Base-by-base conservation (phyloP, 2,888 invertebrate species). In the Drosophila stalkeri region DNA sequence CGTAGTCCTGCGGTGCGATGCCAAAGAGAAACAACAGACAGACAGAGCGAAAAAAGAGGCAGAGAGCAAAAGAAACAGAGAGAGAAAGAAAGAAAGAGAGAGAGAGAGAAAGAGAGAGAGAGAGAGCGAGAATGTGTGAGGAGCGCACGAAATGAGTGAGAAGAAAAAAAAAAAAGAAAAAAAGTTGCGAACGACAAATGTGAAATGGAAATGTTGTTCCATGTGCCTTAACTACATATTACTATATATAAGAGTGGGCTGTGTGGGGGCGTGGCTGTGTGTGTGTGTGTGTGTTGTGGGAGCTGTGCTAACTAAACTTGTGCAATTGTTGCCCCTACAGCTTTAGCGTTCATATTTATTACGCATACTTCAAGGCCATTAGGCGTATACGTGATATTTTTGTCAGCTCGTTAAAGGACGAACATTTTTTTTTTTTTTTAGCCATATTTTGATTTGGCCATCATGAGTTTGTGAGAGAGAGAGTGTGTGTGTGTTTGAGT, bases 1-100 rank as follows among this genome's bases (percentile, higher is more conserved):
- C 97, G 93, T 97, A 97, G 93, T 97, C 97, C 94, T 96, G 91
- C 68, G 86, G 86, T 66, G 69, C 46, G 33, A 44, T 27, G 77
- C 16, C 39, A 59, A n/a, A 41, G n/a, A 55, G 64, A 61, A 65
- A 41, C 41, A 54, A 57, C 47, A 68, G 51, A 65, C 46, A 57
- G 46, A 65, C 46, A 57, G 46, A 66, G 63, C 31, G 33, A 51
- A 63, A 23, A 18, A 18, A 27, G n/a, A 31, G 18, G 12, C 4
- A 39, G 6, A 41, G 14, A 46, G 2, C 27, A 27, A n/a, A n/a
- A 52, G 41, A 62, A 35, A 63, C 39, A 73, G 52, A 64, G 51
- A 60, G 37, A 33, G 23, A 54, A 23, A 52, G 9, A 54, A 18
- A 75, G 9, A 49, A 8, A 27, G 57, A 31, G 4, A 66, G 8